Evolutionary conservation across 2,113 vertebrate genomes (phyloP).

Genomic region (Eptesicus fuscus): DNA sequence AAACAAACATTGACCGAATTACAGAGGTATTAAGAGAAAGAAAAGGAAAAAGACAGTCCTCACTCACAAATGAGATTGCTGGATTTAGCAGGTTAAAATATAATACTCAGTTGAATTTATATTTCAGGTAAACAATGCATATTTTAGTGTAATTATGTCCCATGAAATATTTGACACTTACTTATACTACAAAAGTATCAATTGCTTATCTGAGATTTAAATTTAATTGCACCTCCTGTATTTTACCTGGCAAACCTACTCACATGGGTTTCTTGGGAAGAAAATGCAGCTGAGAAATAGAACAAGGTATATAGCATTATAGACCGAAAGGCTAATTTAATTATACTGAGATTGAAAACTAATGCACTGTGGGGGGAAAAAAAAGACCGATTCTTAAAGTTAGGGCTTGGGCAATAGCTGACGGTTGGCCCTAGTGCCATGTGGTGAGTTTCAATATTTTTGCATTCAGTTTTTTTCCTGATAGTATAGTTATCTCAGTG

Average conservation of each 20-base stretch:
- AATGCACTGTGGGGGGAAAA: neutral
- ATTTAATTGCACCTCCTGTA: neutral
- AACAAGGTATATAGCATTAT: neutral
- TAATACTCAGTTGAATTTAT: neutral
- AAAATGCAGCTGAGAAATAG: neutral
- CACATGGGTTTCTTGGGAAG: neutral
- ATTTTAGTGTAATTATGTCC: neutral
- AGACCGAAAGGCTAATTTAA: neutral
- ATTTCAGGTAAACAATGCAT: neutral
- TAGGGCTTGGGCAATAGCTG: neutral
- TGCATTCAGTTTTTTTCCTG: neutral
- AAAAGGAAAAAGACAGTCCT: neutral
- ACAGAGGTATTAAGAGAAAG: neutral
- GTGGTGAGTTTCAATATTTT: neutral
- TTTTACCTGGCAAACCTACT: neutral
- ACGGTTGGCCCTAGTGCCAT: neutral
- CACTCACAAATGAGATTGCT: neutral
- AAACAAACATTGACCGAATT: neutral
- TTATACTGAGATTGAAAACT: neutral
- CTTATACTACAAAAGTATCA: neutral
- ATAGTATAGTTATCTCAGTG: neutral
- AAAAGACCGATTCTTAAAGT: neutral
- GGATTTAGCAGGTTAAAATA: neutral
- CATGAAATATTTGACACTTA: neutral
- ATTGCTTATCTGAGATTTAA: neutral